Percentiles rank a stretch among this genome's conserved stretches.
These are phyloP conservation scores for Falco columbarius DNA, from an alignment of 2,797 vertebrate species.

Conservation along the genomic window DNA sequence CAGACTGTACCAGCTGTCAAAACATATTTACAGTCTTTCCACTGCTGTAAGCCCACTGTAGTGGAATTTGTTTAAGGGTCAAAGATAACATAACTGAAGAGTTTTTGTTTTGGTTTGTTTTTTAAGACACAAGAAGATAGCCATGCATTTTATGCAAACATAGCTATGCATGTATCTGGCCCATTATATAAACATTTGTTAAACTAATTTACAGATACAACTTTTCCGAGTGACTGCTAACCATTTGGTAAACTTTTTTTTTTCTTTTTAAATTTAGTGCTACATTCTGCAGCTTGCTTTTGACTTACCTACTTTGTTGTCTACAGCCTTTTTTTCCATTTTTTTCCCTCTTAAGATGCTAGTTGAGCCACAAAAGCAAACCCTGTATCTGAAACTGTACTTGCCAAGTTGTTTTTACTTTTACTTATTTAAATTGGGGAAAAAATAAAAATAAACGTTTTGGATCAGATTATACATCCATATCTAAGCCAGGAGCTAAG, in stretches of 20 bases:
- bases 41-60: neutral
- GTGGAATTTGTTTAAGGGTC: slow-evolving; percentile 30
- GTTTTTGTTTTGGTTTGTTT: neutral
- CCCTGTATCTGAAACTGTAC: neutral
- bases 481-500: neutral
- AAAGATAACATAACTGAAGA: slow-evolving; percentile 38
- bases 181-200: neutral
- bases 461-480: neutral
- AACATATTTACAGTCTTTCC: slow-evolving; percentile 36
- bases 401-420: neutral
- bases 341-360: neutral
- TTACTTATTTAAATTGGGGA: neutral
- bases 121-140: neutral
- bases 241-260: neutral
- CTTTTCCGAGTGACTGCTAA: neutral
- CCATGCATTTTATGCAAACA: neutral
- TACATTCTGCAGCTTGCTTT: neutral
- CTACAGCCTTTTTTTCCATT: neutral
- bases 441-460: neutral
- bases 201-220: neutral
- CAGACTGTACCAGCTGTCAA: slow-evolving; percentile 59
- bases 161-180: neutral
- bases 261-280: neutral
- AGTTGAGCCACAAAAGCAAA: neutral
- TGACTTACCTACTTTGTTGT: neutral